Evolutionary conservation across 2,113 vertebrate genomes (phyloP), one percentile per base, ranked within the genome.

Genomic region (Excalfactoria chinensis): DNA sequence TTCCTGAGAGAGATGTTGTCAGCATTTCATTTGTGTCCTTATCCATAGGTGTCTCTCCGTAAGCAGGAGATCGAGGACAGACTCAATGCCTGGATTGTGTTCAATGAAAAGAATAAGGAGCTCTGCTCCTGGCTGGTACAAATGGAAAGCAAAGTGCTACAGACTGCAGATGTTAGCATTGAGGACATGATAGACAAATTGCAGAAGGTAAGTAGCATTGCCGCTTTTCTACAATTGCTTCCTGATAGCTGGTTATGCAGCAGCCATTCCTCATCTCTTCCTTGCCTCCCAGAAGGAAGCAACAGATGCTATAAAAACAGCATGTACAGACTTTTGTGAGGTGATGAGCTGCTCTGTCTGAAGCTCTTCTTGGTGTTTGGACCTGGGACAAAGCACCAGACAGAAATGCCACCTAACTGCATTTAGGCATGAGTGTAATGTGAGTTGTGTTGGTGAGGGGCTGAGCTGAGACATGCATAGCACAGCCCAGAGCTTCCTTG

Each of bases 131-230:
- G 99, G 99, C 98, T 99, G 95, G 98, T 97, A 13, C 98, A 99
- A 90, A 99, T 99, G 99, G 99, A 99, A 93, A 98, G 98, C 95
- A 99, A 98, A 96, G 98, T 99, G 73, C 95, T 98, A 9, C 98
- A 98, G 96, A 98, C 97, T 40, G 97, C 98, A 1, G 98, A 99
- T 72, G 97, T 99, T 51, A 98, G 98, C 95, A 98, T 99, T 49
- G 99, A 99, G 95, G 99, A 99, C 89, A 99, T 99, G 99, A 98
- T 99, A 93, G 98, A 99, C 88, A 99, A 99, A 85, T 95, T 99
- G 53, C 98, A 99, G 97, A 99, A 99, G 98, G 99, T 99, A 62
- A 94, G 95, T n/a, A 30, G 28, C 23, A 68, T 37, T 2, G 2
- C 46, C n/a, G 13, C 25, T 51, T n/a, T 44, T 46, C 78, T 67